A percentile compares a stretch with the other conserved stretches of the same genome.
phyloP scores from a whole-genome alignment of 2,888 invertebrate species.

The Drosophila lutescens region DNA sequence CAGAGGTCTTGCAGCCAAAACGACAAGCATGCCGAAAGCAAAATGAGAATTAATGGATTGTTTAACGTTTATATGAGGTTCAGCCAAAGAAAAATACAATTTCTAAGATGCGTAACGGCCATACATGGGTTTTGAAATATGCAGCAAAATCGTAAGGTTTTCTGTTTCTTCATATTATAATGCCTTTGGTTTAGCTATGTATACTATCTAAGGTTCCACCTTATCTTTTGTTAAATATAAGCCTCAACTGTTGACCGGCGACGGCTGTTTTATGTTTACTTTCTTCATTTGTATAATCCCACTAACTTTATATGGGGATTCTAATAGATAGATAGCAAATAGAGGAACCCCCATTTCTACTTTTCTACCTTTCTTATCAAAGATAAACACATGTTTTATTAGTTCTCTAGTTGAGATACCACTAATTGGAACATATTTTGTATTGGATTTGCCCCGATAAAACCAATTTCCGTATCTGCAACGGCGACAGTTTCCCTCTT shows the following conservation, averaged over 20 bases:
- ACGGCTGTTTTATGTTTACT: conserved; percentile 18
- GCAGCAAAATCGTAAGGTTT: too few species aligned
- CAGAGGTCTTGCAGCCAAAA: conserved; percentile 18
- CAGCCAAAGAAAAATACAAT: not conserved
- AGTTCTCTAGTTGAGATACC: conserved; percentile 13
- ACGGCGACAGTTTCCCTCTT: conserved; percentile 28
- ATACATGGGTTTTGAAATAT: too few species aligned
- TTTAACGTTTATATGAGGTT: not conserved
- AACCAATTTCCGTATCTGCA: conserved; percentile 18
- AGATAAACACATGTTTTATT: not conserved
- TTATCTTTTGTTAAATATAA: conserved; percentile 3
- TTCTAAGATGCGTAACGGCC: too few species aligned
- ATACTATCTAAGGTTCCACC: not conserved
- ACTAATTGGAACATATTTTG: conserved; percentile 22
- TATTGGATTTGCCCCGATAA: not conserved
- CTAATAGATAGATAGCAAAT: not conserved
- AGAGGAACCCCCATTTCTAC: not conserved
- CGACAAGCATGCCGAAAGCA: conserved; percentile 10
- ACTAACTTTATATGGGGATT: not conserved
- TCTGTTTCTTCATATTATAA: too few species aligned
- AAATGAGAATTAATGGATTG: conserved; percentile 14
- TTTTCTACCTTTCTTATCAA: conserved; percentile 17
- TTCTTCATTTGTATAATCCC: conserved; percentile 17
- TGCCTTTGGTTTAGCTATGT: not conserved
- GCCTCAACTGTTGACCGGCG: not conserved